These are phyloP conservation scores for Rhamnusium bicolor DNA, from an alignment of 2,888 invertebrate species.

Conservation along the genomic window DNA sequence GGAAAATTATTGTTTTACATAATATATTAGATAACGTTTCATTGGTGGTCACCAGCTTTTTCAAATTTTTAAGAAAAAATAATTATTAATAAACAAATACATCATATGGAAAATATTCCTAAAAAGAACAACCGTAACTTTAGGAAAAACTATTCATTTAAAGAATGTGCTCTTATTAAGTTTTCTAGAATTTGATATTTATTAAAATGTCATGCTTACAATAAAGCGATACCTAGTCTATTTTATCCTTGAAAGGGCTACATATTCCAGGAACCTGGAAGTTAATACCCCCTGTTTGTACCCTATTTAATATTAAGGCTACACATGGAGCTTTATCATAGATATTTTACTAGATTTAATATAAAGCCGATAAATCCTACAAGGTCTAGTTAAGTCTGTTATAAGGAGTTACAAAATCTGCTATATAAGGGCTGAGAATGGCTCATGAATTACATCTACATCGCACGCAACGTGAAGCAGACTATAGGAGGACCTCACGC, in stretches of 20 bases:
- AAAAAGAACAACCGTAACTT: too few relatives aligned
- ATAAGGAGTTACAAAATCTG: slow-evolving; percentile 41
- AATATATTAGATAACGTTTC: too few relatives aligned
- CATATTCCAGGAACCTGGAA: background rate
- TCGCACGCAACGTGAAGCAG: slow-evolving; percentile 18
- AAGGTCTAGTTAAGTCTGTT: slow-evolving; percentile 33
- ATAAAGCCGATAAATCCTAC: slow-evolving; percentile 14
- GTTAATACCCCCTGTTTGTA: background rate
- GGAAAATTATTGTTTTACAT: too few relatives aligned
- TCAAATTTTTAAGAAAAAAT: too few relatives aligned
- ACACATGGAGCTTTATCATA: background rate
- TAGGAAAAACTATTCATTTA: too few relatives aligned
- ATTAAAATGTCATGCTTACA: too few relatives aligned
- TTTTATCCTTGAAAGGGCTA: background rate
- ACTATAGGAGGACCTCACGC: slow-evolving; percentile 22
- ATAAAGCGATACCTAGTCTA: too few relatives aligned
- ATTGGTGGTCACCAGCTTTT: too few relatives aligned
- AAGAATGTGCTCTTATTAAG: too few relatives aligned
- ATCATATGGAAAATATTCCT: too few relatives aligned
- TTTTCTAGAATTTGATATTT: too few relatives aligned
- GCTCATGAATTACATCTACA: slow-evolving; percentile 32
- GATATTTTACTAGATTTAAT: slow-evolving; percentile 20
- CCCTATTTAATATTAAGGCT: background rate
- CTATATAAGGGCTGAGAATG: slow-evolving; percentile 33
- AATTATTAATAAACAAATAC: too few relatives aligned